phyloP scores from a whole-genome alignment of 37 sponge, comb jelly and placozoan species.

The Oopsacas minuta region DNA sequence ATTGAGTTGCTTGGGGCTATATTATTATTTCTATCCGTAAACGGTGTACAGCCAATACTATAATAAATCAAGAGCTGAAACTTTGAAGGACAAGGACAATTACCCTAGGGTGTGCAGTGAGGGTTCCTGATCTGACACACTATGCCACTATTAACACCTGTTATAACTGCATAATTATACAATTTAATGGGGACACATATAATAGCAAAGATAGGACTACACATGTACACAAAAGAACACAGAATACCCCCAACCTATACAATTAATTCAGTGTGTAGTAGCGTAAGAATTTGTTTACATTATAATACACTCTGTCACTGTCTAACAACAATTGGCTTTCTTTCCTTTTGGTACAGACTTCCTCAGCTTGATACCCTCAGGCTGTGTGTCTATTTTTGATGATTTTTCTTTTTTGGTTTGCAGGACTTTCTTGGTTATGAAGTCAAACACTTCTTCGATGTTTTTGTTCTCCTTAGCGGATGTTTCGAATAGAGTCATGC shows the following conservation, averaged over 20 bases:
- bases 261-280: neutral
- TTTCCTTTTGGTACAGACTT: neutral
- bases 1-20: no score
- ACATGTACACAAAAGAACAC: neutral
- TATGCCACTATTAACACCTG: no score
- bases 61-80: no score
- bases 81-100: no score
- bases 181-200: no score
- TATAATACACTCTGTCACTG: neutral
- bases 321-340: constrained; percentile 23
- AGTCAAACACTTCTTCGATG: constrained; percentile 93
- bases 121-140: no score
- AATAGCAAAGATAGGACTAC: no score
- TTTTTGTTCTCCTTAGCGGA: constrained; percentile 97
- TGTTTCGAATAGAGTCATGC: constrained; percentile 78
- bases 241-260: neutral
- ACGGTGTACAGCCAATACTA: no score
- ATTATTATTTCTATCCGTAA: no score
- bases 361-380: constrained; percentile 45
- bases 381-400: constrained; percentile 31
- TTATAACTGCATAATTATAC: no score
- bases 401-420: constrained; percentile 57
- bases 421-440: constrained; percentile 77
- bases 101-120: no score
- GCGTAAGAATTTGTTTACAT: constrained; percentile 10